phyloP scores from a whole-genome alignment of 2,888 invertebrate genomes.

The Melanophora roralis region DNA sequence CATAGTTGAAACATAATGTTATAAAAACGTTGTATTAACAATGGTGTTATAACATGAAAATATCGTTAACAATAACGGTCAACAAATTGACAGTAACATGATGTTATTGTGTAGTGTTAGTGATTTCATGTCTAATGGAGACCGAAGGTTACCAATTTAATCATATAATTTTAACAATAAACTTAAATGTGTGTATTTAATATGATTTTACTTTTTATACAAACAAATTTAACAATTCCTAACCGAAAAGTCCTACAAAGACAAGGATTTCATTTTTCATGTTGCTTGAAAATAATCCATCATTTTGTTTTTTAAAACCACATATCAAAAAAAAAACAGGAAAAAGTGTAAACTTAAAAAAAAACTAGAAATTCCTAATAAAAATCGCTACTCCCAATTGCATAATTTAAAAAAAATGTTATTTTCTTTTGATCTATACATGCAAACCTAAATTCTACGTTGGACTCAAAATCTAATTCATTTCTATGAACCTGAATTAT shows the following conservation, averaged over 20 bases:
- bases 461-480: background rate
- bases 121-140: too few relatives aligned
- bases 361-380: background rate
- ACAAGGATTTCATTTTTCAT: conserved; percentile 25
- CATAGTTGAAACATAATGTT: too few relatives aligned
- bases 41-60: too few relatives aligned
- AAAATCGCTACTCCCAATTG: conserved; percentile 14
- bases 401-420: conserved; percentile 21
- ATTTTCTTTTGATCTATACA: background rate
- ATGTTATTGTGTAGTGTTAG: too few relatives aligned
- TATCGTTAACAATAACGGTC: too few relatives aligned
- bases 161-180: too few relatives aligned
- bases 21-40: too few relatives aligned
- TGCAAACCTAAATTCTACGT: conserved; percentile 7
- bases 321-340: background rate
- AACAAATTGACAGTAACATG: too few relatives aligned
- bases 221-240: background rate
- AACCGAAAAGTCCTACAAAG: conserved; percentile 20
- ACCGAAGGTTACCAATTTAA: too few relatives aligned
- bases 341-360: background rate
- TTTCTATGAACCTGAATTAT: background rate
- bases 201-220: background rate
- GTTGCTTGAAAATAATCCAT: conserved; percentile 42
- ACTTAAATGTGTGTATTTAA: conserved; percentile 23
- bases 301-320: conserved; percentile 8